phyloP scores from a whole-genome alignment of 2,113 vertebrate species.

The Microcebus ravelobensis region DNA sequence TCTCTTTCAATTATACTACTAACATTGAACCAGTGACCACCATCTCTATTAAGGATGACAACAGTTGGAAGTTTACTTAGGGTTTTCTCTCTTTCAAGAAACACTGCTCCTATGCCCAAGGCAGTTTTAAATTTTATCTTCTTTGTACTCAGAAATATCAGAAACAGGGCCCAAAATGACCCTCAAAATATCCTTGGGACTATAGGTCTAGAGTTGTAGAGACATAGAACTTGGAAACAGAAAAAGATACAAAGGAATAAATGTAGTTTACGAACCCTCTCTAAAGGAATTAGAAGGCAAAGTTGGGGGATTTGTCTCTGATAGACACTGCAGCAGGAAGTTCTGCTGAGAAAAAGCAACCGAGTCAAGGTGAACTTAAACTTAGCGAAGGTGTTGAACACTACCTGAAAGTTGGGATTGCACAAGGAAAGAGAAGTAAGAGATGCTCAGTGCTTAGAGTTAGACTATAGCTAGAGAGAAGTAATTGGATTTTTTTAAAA shows the following conservation, averaged over 20 bases:
- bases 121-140: not conserved
- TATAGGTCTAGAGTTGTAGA: not conserved
- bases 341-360: not conserved
- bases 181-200: not conserved
- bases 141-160: not conserved
- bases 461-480: not conserved
- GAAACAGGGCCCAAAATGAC: not conserved
- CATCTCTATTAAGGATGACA: not conserved
- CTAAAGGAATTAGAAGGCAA: not conserved
- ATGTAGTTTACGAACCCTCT: not conserved
- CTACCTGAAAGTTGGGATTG: not conserved
- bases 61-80: not conserved
- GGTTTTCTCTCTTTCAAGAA: not conserved
- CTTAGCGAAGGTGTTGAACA: not conserved
- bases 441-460: not conserved
- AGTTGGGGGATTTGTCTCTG: not conserved
- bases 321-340: not conserved
- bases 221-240: constrained; percentile 19
- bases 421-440: not conserved
- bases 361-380: not conserved
- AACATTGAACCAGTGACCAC: not conserved
- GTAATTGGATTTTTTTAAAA: not conserved
- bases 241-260: not conserved
- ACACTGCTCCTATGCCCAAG: not conserved
- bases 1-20: not conserved